Evolutionary conservation across 2,888 invertebrate species (phyloP), one percentile per base, ranked within the genome.

Genomic region (Parnassius glacialis): DNA sequence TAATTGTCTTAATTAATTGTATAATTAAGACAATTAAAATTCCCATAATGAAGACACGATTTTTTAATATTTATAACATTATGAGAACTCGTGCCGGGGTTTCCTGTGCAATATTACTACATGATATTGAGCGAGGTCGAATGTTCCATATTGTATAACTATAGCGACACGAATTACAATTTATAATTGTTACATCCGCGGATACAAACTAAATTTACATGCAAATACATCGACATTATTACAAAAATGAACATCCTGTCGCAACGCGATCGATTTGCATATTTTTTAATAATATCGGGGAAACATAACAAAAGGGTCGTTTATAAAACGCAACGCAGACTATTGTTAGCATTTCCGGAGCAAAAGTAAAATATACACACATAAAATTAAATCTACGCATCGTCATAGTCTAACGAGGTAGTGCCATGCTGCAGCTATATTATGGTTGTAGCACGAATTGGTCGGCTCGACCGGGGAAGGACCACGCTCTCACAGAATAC

Each of bases 161-260:
- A 80, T 79, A 80, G 75, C 80, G 75, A 70, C 80, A 77, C 79
- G 80, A 74, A 84, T 87, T 80, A 86, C 82, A 84, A 85, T 82
- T 84, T 48, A 16, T 48, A 48, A 48, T 48, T 48, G 48, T 48
- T 76, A 82, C 85, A 85, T 87, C 84, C 86, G 81, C 86, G 83
- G 85, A 85, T 82, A 83, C 79, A 73, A 78, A 74, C 77, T 77
- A 81, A 77, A 90, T 90, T 90, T 86, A 89, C 85, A 91, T 90
- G 89, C 84, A 85, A 90, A 90, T 90, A 85, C 83, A 76, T 80
- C 75, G 80, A 76, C 84, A 82, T 85, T 85, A 87, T 85, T 84
- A 88, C 85, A 78, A 88, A 90, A 90, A 87, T 83, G 86, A 83
- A 78, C 90, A 87, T 90, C 91, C 90, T 87, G 89, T 79, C 79